Evolutionary conservation across 2,888 invertebrate genomes (phyloP).

Genomic region (Pelosia muscerda): DNA sequence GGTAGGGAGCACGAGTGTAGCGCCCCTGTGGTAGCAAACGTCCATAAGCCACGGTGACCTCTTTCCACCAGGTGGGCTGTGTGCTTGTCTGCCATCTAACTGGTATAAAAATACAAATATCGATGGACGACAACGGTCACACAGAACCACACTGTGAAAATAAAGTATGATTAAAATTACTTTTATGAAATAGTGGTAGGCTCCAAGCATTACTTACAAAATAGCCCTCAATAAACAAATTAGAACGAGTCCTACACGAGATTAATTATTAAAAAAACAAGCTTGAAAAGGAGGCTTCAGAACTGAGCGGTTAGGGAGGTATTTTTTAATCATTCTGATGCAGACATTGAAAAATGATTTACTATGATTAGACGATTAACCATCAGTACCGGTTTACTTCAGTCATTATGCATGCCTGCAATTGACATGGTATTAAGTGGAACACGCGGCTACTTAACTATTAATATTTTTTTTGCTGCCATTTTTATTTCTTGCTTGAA

Average conservation of each 20-base stretch:
- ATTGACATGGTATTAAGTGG: conserved; percentile 50
- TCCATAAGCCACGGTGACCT: too few relatives aligned
- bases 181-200: too few relatives aligned
- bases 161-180: too few relatives aligned
- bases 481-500: conserved; percentile 48
- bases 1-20: too few relatives aligned
- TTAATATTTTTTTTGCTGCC: conserved; percentile 49
- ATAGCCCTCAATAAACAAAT: conserved; percentile 13
- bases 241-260: conserved; percentile 6
- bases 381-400: conserved; percentile 44
- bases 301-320: conserved; percentile 17
- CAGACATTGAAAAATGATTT: conserved; percentile 47
- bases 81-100: too few relatives aligned
- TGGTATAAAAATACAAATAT: too few relatives aligned
- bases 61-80: too few relatives aligned
- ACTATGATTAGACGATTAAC: conserved; percentile 31
- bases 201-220: neutral
- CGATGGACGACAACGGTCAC: too few relatives aligned
- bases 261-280: conserved; percentile 23
- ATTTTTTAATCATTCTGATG: conserved; percentile 36
- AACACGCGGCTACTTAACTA: conserved; percentile 53
- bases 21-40: too few relatives aligned
- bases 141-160: too few relatives aligned
- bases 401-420: conserved; percentile 39
- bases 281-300: conserved; percentile 12